Conservation (phyloP, 2,888 invertebrate genomes). For the Piscicola geometra region DNA sequence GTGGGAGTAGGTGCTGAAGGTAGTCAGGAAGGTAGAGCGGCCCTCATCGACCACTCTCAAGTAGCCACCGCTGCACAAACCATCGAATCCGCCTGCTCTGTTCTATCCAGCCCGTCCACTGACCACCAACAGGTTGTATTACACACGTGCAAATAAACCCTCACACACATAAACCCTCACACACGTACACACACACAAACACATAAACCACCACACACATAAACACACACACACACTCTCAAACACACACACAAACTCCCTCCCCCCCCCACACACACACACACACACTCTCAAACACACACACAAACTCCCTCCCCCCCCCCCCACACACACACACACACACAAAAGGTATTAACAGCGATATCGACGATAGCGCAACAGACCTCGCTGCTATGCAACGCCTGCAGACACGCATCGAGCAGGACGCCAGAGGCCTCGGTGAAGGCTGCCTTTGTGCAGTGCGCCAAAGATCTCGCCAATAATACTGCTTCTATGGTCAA, state of each 20-base stretch:
- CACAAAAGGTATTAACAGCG: slow-evolving; percentile 75
- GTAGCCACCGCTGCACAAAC: slow-evolving; percentile 73
- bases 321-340: neutral
- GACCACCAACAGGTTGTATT: slow-evolving; percentile 52
- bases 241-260: too few relatives aligned
- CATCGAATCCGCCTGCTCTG: slow-evolving; percentile 78
- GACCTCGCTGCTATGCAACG: slow-evolving; percentile 88
- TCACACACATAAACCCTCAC: too few relatives aligned
- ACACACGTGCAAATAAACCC: too few relatives aligned
- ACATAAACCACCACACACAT: neutral
- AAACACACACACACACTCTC: slow-evolving; percentile 48
- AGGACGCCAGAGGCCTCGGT: slow-evolving; percentile 83
- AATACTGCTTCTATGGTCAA: slow-evolving; percentile 88
- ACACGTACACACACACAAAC: too few relatives aligned
- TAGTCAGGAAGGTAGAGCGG: slow-evolving; percentile 74
- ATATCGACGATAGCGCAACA: slow-evolving; percentile 92
- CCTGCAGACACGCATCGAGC: slow-evolving; percentile 85
- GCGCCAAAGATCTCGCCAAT: slow-evolving; percentile 94
- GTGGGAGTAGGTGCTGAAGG: slow-evolving; percentile 87
- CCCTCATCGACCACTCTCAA: slow-evolving; percentile 54
- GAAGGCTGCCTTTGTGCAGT: slow-evolving; percentile 92
- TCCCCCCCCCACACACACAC: neutral
- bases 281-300: too few relatives aligned
- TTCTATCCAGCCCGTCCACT: slow-evolving; percentile 52
- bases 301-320: too few relatives aligned